Base-by-base conservation (phyloP, 2,888 invertebrate species). In the Apamea anceps region DNA sequence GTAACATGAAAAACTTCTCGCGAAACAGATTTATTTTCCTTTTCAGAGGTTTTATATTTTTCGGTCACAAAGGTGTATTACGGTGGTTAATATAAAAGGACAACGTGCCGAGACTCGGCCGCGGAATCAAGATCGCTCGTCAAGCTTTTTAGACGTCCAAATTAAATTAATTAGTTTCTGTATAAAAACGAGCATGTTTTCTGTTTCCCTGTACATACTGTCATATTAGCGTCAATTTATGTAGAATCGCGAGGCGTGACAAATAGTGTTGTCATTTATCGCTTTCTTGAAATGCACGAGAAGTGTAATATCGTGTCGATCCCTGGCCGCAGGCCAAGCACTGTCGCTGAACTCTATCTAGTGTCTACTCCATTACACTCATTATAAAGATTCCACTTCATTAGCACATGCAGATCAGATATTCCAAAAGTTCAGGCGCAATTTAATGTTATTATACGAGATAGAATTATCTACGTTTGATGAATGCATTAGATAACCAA, bases 301-400 rank as follows among this genome's bases (percentile, higher is more conserved):
- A 82, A 87, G 88, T 85, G 88, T 89, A 90, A 91, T 91, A 92
- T 91, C 89, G 85, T 86, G 87, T 88, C 87, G 84, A 92, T 92
- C 87, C 88, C 91, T 94, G 94, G 94, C 93, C 51, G 73, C 74
- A 54, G 76, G 92, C 94, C 94, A 94, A 93, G 87, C 89, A 82
- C 81, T 84, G 78, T 88, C 85, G 80, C 82, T 89, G 87, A 89
- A 91, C 90, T 89, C 89, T 88, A 88, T 87, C 86, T 86, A 80
- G 87, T 87, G 88, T 90, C 91, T 89, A 89, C 89, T 90, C 89
- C 82, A 90, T 87, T 88, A 87, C 77, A 86, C 86, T 89, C 86
- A 86, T 86, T 88, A 87, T 78, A 82, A 77, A 78, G 72, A 85
- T 86, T 84, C 79, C 72, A 82, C 78, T 86, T 87, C 85, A 85